Conservation (phyloP, 37 sponge, comb jelly and placozoan species). For the Trichoplax adhaerens region DNA sequence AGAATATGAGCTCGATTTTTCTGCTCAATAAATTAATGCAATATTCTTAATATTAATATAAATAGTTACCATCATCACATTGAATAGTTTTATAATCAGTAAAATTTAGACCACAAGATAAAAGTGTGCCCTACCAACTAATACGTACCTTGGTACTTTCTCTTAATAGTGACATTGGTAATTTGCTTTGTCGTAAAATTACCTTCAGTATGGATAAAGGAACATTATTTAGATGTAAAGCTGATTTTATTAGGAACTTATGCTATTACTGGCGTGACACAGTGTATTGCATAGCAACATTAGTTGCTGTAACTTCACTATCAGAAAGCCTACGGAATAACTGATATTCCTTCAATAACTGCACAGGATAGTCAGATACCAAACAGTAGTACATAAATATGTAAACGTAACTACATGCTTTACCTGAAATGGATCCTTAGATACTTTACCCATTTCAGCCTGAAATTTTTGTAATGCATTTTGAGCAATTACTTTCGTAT, state of each 20-base stretch:
- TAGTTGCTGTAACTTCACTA: too few relatives aligned
- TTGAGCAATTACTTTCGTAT: constrained; percentile 79
- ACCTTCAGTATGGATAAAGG: constrained; percentile 22
- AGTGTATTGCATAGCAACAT: too few relatives aligned
- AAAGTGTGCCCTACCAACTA: not conserved
- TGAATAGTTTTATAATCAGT: too few relatives aligned
- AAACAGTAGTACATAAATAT: too few relatives aligned
- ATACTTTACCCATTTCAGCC: constrained; percentile 78
- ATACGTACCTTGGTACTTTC: constrained; percentile 60
- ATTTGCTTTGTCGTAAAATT: constrained; percentile 74
- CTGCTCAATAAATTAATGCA: constrained; percentile 8
- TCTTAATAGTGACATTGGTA: constrained; percentile 79
- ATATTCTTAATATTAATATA: not conserved
- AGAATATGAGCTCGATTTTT: constrained; percentile 66
- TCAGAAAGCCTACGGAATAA: too few relatives aligned
- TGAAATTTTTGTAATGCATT: constrained; percentile 88
- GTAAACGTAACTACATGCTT: too few relatives aligned
- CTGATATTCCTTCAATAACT: too few relatives aligned
- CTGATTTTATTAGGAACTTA: too few relatives aligned
- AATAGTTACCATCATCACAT: too few relatives aligned
- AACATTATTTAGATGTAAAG: too few relatives aligned
- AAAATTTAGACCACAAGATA: not conserved
- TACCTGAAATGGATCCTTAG: constrained; percentile 85
- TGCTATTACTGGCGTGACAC: too few relatives aligned
- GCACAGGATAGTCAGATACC: too few relatives aligned